A percentile compares a stretch with the other conserved stretches of the same genome.
Evolutionary conservation across 1,140 invertebrate species (phyloP).

Genomic region (Drosophila malerkotliana): DNA sequence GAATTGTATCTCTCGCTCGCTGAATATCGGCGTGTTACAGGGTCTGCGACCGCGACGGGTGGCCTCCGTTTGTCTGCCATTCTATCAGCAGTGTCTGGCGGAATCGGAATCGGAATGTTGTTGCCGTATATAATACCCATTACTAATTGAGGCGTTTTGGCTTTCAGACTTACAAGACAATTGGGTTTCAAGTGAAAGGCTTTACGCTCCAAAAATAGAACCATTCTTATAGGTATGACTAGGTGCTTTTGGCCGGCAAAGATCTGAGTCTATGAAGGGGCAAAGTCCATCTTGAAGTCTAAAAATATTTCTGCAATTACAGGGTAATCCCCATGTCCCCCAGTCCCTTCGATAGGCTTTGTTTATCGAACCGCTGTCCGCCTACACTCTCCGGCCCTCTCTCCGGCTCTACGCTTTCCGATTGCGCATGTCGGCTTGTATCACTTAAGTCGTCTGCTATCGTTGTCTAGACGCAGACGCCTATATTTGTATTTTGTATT

Average conservation of each 20-base stretch:
- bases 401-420: constrained; percentile 1
- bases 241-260: neutral
- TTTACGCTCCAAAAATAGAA: constrained; percentile 14
- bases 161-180: constrained; percentile 5
- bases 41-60: constrained; percentile 65
- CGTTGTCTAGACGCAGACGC: constrained; percentile 65
- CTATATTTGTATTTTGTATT: constrained; percentile 14
- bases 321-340: constrained; percentile 27
- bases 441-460: constrained; percentile 82
- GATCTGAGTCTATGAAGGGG: neutral
- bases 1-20: constrained; percentile 3
- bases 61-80: constrained; percentile 62
- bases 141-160: constrained; percentile 36
- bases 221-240: neutral
- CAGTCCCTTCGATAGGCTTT: constrained; percentile 31
- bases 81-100: constrained; percentile 48
- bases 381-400: constrained; percentile 41
- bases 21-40: constrained; percentile 42
- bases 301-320: neutral
- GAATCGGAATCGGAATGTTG: constrained; percentile 35
- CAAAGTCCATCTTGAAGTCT: neutral
- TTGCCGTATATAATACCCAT: constrained; percentile 45
- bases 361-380: constrained; percentile 52
- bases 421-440: constrained; percentile 74
- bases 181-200: constrained; percentile 15